Base-by-base conservation (phyloP, 2,113 vertebrate species). In the Leuciscus idus region DNA sequence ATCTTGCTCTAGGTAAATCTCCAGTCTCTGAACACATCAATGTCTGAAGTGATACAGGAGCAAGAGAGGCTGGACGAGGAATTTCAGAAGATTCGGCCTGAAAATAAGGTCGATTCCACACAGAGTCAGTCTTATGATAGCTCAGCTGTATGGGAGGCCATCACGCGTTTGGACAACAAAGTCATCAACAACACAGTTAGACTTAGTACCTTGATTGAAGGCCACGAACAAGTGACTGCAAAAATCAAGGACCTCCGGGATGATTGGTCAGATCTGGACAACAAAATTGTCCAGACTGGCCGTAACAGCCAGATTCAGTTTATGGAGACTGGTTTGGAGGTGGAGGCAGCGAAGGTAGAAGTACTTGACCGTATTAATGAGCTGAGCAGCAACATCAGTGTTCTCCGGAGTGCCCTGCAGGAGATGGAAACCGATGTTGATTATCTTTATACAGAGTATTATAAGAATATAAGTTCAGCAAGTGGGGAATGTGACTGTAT, bases 251-350 rank as follows among this genome's bases (percentile, higher is more conserved):
- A 91, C 87, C 90, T 98, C 83, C 93, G 93, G 66, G 89, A 12
- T 33, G 90, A 92, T 70, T 36, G 95, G 36, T 90, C 85, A 30
- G 81, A 90, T 17, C 89, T 98, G 84, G 92, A 93, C 72, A 92
- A 91, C 61, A 93, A 90, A 4, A 92, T 96, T 74, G 94, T 92
- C 55, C 87, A 91, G 0, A 96, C 93, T 0, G 92, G 95, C 4
- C 92, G 94, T 0, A 92, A 90, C 15, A 88, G 93, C 62, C 94
- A 95, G 81, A 9, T 96, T 26, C 88, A 91, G 89, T 96, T 96
- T 88, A 97, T 95, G 90, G 97, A 98, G 90, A 97, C 95, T 62
- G 96, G 95, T 0, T 93, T 98, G 84, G 92, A 96, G 79, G 94
- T 97, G 92, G 97, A 98, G 86, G 96, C 93, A 21, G 95, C 95